phyloP scores from a whole-genome alignment of 2,797 vertebrate species.

The Bucorvus abyssinicus region DNA sequence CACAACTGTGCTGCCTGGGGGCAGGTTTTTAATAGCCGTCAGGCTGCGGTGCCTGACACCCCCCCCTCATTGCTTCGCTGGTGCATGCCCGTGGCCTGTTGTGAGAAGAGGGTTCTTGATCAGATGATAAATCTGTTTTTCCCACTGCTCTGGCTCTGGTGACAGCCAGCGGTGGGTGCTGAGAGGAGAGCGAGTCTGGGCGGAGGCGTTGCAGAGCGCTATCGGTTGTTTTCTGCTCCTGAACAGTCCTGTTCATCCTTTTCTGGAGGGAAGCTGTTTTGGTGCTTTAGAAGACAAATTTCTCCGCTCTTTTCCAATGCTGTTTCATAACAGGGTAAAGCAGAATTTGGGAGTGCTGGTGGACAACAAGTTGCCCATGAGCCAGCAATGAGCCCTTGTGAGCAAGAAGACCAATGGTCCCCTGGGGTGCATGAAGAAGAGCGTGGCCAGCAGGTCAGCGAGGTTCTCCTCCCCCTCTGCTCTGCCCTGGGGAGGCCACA shows the following conservation, averaged over 20 bases:
- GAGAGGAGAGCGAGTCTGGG: neutral
- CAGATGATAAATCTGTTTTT: neutral
- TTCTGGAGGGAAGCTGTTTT: neutral
- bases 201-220: rapidly evolving
- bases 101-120: too few species aligned
- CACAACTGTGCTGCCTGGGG: neutral
- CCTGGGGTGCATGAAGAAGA: too few species aligned
- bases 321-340: neutral
- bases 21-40: neutral
- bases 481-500: too few species aligned
- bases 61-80: neutral
- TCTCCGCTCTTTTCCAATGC: neutral
- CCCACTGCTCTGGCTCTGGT: neutral
- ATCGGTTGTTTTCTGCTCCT: neutral
- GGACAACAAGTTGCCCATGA: too few species aligned
- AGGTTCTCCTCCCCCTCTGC: too few species aligned
- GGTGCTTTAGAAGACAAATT: neutral
- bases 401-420: too few species aligned
- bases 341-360: too few species aligned
- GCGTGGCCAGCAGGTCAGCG: too few species aligned
- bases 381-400: too few species aligned
- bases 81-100: neutral
- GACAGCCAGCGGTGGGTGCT: neutral
- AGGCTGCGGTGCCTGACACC: too few species aligned
- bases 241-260: neutral